A percentile compares a stretch with the other conserved stretches of the same genome.
These are phyloP conservation scores for Ptychochromis oligacanthus DNA, from an alignment of 2,113 vertebrate species.

Conservation along the genomic window DNA sequence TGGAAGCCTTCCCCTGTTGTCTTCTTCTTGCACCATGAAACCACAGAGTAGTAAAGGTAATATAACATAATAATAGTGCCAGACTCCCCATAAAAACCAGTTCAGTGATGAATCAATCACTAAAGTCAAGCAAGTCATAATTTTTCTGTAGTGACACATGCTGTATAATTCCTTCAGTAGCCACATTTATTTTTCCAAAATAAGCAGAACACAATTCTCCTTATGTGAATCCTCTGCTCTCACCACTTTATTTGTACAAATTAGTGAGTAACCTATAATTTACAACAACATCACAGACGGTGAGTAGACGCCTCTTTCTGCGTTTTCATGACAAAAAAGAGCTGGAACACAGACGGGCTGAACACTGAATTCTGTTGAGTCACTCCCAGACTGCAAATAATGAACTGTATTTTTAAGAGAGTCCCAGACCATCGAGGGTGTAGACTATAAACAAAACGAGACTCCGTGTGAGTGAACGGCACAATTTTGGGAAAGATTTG, in stretches of 20 bases:
- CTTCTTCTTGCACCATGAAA: neutral
- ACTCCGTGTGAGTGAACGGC: constrained; percentile 42
- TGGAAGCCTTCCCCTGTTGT: neutral
- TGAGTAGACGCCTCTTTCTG: constrained; percentile 29
- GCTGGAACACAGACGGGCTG: constrained; percentile 30
- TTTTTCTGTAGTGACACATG: constrained; percentile 31
- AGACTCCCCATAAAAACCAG: constrained; percentile 13
- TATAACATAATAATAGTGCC: neutral
- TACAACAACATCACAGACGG: constrained; percentile 25
- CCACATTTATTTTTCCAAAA: constrained; percentile 58
- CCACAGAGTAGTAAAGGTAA: neutral
- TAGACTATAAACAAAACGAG: constrained; percentile 65
- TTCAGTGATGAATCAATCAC: constrained; percentile 37
- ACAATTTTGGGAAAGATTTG: constrained; percentile 40
- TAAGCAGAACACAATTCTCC: constrained; percentile 47
- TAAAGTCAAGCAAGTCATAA: constrained; percentile 10
- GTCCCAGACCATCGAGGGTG: constrained; percentile 61
- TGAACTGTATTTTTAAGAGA: constrained; percentile 65
- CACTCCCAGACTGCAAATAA: constrained; percentile 69
- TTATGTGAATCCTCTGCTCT: constrained; percentile 1
- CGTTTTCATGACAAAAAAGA: constrained; percentile 61
- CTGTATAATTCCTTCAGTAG: constrained; percentile 36
- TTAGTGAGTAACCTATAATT: constrained; percentile 61
- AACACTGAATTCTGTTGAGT: constrained; percentile 51
- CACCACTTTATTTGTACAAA: constrained; percentile 63